These are phyloP conservation scores for Yponomeuta plumbellus DNA, from an alignment of 2,888 invertebrate species.

Conservation along the genomic window DNA sequence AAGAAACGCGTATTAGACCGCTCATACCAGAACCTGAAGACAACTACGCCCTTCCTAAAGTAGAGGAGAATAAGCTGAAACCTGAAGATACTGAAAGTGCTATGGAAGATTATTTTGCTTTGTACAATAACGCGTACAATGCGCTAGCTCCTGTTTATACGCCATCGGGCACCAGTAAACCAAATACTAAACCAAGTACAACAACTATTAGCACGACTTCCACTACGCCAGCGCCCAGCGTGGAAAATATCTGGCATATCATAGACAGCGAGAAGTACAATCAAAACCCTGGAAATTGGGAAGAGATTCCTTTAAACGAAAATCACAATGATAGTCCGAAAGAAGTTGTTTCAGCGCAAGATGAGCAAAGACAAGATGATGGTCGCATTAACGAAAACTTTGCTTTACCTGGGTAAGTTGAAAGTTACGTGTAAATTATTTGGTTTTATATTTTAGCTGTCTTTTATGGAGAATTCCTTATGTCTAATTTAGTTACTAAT, in stretches of 20 bases:
- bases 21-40: slow-evolving; percentile 29
- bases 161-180: slow-evolving; percentile 31
- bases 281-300: slow-evolving; percentile 37
- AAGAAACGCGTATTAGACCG: slow-evolving; percentile 33
- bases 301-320: slow-evolving; percentile 22
- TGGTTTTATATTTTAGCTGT: neutral
- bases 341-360: slow-evolving; percentile 23
- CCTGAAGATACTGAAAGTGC: slow-evolving; percentile 32
- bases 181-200: slow-evolving; percentile 29
- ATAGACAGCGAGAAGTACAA: slow-evolving; percentile 59
- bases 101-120: slow-evolving; percentile 49
- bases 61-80: slow-evolving; percentile 25
- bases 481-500: neutral
- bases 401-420: slow-evolving; percentile 50
- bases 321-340: slow-evolving; percentile 21
- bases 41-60: slow-evolving; percentile 36
- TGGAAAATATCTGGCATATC: slow-evolving; percentile 67
- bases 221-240: slow-evolving; percentile 43
- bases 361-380: slow-evolving; percentile 25
- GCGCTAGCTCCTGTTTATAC: slow-evolving; percentile 39
- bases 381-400: slow-evolving; percentile 44
- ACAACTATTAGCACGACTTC: slow-evolving; percentile 35
- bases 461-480: neutral
- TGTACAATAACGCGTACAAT: slow-evolving; percentile 50
- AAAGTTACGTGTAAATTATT: neutral